A percentile compares a stretch with the other conserved stretches of the same genome.
Conservation (phyloP, 2,797 vertebrate species). For the Sebastiscus tertius region DNA sequence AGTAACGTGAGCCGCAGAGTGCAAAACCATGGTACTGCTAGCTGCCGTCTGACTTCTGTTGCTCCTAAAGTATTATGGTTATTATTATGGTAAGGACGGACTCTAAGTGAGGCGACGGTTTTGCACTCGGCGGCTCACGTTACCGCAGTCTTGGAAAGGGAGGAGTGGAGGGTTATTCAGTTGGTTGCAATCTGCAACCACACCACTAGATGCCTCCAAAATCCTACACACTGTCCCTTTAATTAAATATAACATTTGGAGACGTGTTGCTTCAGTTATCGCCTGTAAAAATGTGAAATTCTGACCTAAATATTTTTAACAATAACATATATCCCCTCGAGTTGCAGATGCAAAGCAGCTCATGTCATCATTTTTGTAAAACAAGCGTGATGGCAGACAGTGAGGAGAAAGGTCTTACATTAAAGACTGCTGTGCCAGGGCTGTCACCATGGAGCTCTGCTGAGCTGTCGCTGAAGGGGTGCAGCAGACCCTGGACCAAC, state of each 20-base stretch:
- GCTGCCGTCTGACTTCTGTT: no score
- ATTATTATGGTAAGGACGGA: no score
- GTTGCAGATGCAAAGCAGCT: not conserved
- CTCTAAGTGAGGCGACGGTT: no score
- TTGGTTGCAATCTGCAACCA: no score
- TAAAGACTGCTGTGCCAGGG: constrained; percentile 77
- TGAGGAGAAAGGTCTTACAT: constrained; percentile 81
- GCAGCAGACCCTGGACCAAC: constrained; percentile 89
- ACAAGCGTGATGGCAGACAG: not conserved
- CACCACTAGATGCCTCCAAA: no score
- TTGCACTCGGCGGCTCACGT: no score
- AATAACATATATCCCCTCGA: not conserved
- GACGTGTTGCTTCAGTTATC: not conserved
- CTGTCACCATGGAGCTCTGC: constrained; percentile 81
- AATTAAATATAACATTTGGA: not conserved
- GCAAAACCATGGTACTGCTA: no score
- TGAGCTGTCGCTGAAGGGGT: constrained; percentile 88
- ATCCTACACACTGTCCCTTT: no score
- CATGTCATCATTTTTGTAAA: not conserved
- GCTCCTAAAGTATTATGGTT: no score
- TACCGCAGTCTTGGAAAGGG: no score
- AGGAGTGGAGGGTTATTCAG: no score
- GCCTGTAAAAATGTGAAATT: not conserved
- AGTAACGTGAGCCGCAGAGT: no score
- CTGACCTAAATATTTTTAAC: not conserved